Conservation (phyloP, 2,888 invertebrate species). For the Synergus japonicus region DNA sequence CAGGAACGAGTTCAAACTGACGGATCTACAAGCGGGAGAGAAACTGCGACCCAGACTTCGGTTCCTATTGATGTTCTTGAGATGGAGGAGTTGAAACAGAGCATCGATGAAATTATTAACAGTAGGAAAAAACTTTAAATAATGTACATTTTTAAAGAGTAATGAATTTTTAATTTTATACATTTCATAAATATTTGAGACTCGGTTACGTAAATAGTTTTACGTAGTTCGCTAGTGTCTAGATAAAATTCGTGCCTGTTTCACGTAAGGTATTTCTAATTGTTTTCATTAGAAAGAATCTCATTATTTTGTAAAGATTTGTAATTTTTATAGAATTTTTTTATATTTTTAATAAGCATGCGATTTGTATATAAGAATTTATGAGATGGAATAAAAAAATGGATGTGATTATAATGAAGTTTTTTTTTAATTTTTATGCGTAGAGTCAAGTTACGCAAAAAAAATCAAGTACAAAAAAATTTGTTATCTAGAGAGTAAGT, state of each 20-base stretch:
- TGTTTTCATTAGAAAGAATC: neutral
- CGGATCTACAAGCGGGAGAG: conserved; percentile 66
- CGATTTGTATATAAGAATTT: conserved; percentile 16
- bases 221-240: conserved; percentile 8
- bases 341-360: neutral
- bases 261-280: neutral
- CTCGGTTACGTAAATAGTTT: conserved; percentile 28
- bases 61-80: conserved; percentile 73
- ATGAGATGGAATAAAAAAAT: conserved; percentile 29
- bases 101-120: conserved; percentile 74
- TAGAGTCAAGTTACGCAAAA: neutral
- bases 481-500: neutral
- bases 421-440: neutral
- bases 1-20: conserved; percentile 70
- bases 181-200: neutral
- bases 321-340: conserved; percentile 27
- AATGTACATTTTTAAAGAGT: neutral
- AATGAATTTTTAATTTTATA: neutral
- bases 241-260: neutral
- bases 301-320: conserved; percentile 9
- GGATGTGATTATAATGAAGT: conserved; percentile 30
- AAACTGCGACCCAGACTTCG: conserved; percentile 75
- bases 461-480: neutral
- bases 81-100: conserved; percentile 75
- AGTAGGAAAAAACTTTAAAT: conserved; percentile 56